Evolutionary conservation across 1,140 invertebrate genomes (phyloP).

Genomic region (Aphelenchoides besseyi): DNA sequence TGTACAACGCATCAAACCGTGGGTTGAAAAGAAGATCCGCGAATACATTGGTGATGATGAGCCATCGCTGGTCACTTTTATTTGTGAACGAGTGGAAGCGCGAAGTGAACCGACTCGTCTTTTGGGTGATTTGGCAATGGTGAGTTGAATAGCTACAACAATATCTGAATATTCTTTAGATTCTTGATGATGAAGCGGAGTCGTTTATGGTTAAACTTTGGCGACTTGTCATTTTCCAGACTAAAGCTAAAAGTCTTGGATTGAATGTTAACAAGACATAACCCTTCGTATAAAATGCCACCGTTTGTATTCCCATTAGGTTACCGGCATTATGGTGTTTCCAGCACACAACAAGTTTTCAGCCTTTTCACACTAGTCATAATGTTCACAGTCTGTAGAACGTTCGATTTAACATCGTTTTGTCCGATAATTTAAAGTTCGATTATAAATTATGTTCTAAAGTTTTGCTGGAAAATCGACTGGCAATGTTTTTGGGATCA

Average conservation of each 20-base stretch:
- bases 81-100: conserved; percentile 92
- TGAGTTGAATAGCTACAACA: conserved; percentile 65
- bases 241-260: conserved; percentile 84
- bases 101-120: conserved; percentile 86
- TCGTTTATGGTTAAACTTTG: conserved; percentile 99
- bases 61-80: conserved; percentile 95
- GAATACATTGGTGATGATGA: conserved; percentile 99
- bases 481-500: too few species aligned
- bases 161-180: conserved; percentile 68
- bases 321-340: too few species aligned
- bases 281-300: background rate
- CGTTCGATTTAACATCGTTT: too few species aligned
- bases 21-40: conserved; percentile 99
- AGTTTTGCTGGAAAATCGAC: too few species aligned
- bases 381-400: too few species aligned
- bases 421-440: too few species aligned
- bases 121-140: conserved; percentile 96
- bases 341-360: too few species aligned
- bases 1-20: conserved; percentile 93
- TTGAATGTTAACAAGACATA: conserved; percentile 22
- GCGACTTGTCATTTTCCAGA: conserved; percentile 96
- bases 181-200: conserved; percentile 97
- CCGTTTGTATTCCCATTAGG: conserved; percentile 8
- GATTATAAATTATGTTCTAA: too few species aligned
- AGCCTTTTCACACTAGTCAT: too few species aligned